Conservation (phyloP, 2,888 invertebrate species). For the Myopa testacea region DNA sequence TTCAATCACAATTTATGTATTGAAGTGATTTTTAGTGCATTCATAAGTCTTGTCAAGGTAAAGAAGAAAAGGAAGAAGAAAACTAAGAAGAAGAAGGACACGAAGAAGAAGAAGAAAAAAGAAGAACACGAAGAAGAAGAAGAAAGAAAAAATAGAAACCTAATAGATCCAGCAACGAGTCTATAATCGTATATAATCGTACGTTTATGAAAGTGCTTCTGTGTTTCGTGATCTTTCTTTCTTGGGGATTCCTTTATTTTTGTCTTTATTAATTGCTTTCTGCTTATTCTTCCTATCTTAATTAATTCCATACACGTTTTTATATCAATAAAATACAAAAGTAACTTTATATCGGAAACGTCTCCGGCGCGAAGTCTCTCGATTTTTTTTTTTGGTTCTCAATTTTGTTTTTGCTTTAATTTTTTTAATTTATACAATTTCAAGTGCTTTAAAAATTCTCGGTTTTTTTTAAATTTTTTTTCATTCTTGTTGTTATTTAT, state of each 20-base stretch:
- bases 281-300: background rate
- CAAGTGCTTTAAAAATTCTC: background rate
- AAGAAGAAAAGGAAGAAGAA: too few species aligned
- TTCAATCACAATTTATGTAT: background rate
- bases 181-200: too few species aligned
- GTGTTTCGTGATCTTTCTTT: too few species aligned
- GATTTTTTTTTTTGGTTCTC: background rate
- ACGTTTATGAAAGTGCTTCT: too few species aligned
- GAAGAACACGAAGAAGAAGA: too few species aligned
- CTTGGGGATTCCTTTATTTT: too few species aligned
- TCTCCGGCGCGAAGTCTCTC: background rate
- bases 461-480: background rate
- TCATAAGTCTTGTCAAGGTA: too few species aligned
- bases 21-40: too few species aligned
- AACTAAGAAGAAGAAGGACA: too few species aligned
- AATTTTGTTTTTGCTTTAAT: background rate
- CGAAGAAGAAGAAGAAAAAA: too few species aligned
- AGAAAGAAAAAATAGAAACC: too few species aligned
- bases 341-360: slow-evolving; percentile 8
- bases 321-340: slow-evolving; percentile 10
- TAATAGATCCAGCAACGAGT: too few species aligned
- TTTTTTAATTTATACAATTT: slow-evolving; percentile 7
- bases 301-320: slow-evolving; percentile 34
- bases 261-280: background rate
- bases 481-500: background rate